Conservation (phyloP, 1,140 invertebrate species). For the Dryas iulia region DNA sequence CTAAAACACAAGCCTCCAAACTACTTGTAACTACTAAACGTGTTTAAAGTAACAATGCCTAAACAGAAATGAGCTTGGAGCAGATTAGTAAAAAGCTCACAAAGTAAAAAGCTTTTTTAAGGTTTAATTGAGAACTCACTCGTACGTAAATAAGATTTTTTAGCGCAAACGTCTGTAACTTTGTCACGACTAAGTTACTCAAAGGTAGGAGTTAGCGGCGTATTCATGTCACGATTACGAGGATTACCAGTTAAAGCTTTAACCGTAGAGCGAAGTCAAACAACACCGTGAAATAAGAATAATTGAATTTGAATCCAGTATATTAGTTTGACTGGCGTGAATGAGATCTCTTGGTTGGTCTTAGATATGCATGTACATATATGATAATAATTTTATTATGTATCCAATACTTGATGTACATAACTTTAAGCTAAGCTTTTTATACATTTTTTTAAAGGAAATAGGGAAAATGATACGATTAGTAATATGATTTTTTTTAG, state of each 20-base stretch:
- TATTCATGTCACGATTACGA: conserved; percentile 17
- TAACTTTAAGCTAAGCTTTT: neutral
- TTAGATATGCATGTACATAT: neutral
- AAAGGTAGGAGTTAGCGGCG: conserved; percentile 6
- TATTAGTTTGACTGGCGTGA: neutral
- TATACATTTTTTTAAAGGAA: no score
- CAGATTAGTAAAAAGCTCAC: neutral
- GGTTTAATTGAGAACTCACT: conserved; percentile 1
- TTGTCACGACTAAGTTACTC: conserved; percentile 14
- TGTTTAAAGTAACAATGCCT: no score
- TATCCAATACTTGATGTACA: neutral
- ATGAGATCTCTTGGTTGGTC: neutral
- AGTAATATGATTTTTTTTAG: no score
- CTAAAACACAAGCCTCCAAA: no score
- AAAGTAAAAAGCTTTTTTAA: neutral
- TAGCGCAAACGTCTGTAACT: conserved; percentile 1
- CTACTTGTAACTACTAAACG: no score
- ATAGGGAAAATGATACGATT: no score
- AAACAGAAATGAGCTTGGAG: no score
- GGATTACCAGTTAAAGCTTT: conserved; percentile 18
- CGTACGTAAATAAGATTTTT: neutral
- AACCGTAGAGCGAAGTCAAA: neutral
- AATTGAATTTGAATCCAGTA: conserved; percentile 7
- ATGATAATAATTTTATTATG: neutral
- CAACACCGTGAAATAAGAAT: conserved; percentile 8